These are phyloP conservation scores for Rhinolophus sinicus DNA, from an alignment of 2,113 vertebrate species.

Conservation along the genomic window DNA sequence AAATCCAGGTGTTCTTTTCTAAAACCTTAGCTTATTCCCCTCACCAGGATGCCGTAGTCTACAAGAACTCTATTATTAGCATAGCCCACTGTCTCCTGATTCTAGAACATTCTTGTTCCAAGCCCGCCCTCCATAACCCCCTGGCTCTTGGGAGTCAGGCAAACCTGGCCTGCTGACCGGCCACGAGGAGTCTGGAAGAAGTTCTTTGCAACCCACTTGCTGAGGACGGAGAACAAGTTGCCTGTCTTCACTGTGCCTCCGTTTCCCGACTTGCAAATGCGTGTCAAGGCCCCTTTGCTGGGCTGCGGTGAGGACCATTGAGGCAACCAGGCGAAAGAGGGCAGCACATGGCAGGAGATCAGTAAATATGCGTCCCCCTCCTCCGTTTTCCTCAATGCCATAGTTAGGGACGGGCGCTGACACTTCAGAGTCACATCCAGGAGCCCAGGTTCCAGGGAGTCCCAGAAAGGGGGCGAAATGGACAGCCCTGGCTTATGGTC, in stretches of 20 bases:
- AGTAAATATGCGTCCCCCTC: background rate
- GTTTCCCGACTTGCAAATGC: background rate
- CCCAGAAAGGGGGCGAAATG: too few relatives aligned
- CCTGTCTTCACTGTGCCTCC: background rate
- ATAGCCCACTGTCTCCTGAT: background rate
- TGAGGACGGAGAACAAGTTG: too few relatives aligned
- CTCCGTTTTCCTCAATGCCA: background rate
- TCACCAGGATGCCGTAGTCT: too few relatives aligned
- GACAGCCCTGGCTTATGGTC: background rate
- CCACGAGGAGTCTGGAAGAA: background rate
- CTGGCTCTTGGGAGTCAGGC: background rate
- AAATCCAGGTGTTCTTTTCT: too few relatives aligned
- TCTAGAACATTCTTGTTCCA: slow-evolving; percentile 9
- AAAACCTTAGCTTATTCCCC: too few relatives aligned
- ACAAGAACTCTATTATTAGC: too few relatives aligned
- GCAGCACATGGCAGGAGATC: background rate
- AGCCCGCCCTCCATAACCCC: background rate
- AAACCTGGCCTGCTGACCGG: background rate
- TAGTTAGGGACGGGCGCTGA: background rate
- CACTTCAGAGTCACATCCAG: too few relatives aligned
- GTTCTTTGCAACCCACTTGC: background rate
- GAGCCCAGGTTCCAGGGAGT: too few relatives aligned
- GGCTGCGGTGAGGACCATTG: background rate
- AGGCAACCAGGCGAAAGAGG: too few relatives aligned
- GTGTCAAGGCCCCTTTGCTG: too few relatives aligned